These are phyloP conservation scores for Geotria australis DNA, from an alignment of 2,797 vertebrate genomes.

Conservation along the genomic window DNA sequence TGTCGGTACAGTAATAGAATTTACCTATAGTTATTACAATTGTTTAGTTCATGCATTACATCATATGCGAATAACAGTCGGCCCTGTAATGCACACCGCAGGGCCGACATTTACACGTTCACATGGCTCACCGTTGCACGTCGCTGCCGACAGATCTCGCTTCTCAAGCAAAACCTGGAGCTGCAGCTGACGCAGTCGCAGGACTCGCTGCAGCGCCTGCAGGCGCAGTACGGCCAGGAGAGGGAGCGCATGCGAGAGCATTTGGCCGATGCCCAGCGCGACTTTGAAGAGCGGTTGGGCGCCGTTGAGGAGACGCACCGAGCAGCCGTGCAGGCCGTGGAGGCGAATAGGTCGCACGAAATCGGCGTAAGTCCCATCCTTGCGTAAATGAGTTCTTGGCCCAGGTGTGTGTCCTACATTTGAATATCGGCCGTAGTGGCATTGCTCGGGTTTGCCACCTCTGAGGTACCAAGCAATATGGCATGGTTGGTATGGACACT, in stretches of 20 bases:
- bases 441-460: too few species aligned
- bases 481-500: too few species aligned
- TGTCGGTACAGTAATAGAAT: too few species aligned
- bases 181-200: slow-evolving; percentile 92
- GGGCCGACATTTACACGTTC: too few species aligned
- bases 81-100: too few species aligned
- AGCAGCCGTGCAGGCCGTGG: slow-evolving; percentile 51
- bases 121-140: background rate
- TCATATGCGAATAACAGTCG: too few species aligned
- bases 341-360: slow-evolving; percentile 47
- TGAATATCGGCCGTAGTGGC: too few species aligned
- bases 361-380: slow-evolving; percentile 1
- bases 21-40: too few species aligned
- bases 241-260: slow-evolving; percentile 62
- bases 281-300: slow-evolving; percentile 55
- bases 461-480: too few species aligned
- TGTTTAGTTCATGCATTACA: too few species aligned
- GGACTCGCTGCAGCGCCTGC: slow-evolving; percentile 70
- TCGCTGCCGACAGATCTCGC: slow-evolving; percentile 37
- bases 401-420: too few species aligned
- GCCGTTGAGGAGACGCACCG: slow-evolving; percentile 68
- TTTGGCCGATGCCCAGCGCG: slow-evolving; percentile 61
- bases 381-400: too few species aligned
- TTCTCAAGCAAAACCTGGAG: slow-evolving; percentile 86
- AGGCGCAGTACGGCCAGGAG: slow-evolving; percentile 78